Percentiles rank a stretch among this genome's conserved stretches.
phyloP scores from a whole-genome alignment of 2,888 invertebrate genomes.

The Isotomurus palustris region DNA sequence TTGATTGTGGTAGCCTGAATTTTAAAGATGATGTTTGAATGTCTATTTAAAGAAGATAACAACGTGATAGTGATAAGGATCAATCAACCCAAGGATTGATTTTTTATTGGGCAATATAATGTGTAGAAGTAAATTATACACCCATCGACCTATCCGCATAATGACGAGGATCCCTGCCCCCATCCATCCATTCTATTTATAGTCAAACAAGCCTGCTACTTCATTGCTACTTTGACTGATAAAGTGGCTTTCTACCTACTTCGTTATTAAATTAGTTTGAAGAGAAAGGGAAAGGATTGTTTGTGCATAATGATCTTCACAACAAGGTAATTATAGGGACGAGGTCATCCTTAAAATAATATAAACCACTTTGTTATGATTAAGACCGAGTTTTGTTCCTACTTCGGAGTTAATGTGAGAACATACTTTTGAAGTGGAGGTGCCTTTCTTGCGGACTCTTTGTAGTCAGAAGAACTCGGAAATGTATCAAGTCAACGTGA shows the following conservation, averaged over 20 bases:
- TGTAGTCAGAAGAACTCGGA: no score
- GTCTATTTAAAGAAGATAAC: not conserved
- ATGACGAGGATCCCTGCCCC: no score
- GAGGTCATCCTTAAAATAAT: not conserved
- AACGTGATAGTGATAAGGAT: not conserved
- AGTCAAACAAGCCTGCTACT: not conserved
- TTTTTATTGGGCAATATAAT: not conserved
- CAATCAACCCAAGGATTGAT: not conserved
- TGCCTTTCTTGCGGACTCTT: no score
- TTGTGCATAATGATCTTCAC: not conserved
- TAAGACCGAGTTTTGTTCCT: no score
- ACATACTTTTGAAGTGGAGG: no score
- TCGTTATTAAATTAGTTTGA: constrained; percentile 1
- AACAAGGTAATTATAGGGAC: constrained; percentile 5
- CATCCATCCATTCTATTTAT: not conserved
- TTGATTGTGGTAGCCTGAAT: no score
- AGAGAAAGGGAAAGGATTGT: not conserved
- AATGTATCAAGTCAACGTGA: no score
- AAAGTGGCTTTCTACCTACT: no score
- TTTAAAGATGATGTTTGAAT: no score
- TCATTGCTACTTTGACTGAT: no score
- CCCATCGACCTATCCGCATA: no score
- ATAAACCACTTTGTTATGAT: not conserved
- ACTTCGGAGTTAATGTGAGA: no score
- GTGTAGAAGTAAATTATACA: not conserved